Conservation (phyloP, 2,888 invertebrate species). For the Antheraea assamensis region DNA sequence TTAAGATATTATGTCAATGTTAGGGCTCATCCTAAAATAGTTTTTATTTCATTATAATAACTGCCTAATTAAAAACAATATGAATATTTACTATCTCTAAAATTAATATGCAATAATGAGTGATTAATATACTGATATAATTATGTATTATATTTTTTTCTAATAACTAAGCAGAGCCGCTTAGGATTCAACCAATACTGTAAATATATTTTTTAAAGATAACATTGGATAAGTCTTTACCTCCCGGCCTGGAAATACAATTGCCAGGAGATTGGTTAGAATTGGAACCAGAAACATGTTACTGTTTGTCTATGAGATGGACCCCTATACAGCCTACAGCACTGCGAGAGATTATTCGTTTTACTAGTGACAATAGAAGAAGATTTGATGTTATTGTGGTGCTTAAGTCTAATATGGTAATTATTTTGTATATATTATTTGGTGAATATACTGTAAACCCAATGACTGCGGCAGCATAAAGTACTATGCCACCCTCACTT, state of each 20-base stretch:
- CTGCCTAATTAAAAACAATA: not conserved
- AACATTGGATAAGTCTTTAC: conserved; percentile 66
- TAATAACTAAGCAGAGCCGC: too few relatives aligned
- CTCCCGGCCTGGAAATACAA: conserved; percentile 80
- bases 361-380: conserved; percentile 84
- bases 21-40: too few relatives aligned
- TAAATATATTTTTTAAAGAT: conserved; percentile 46
- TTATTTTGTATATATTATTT: conserved; percentile 22
- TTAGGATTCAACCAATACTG: too few relatives aligned
- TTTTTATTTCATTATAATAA: not conserved
- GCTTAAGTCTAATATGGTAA: conserved; percentile 81
- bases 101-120: too few relatives aligned
- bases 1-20: too few relatives aligned
- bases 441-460: too few relatives aligned
- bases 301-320: conserved; percentile 84
- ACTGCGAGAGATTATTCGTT: conserved; percentile 84
- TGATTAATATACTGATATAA: too few relatives aligned
- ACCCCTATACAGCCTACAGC: conserved; percentile 82
- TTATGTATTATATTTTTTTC: too few relatives aligned
- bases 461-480: too few relatives aligned
- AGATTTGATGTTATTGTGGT: conserved; percentile 85
- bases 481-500: too few relatives aligned
- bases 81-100: too few relatives aligned
- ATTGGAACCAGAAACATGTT: conserved; percentile 80
- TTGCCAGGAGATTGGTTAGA: conserved; percentile 80